These are phyloP conservation scores for Scotopteryx bipunctaria DNA, from an alignment of 2,888 invertebrate species.

Conservation along the genomic window DNA sequence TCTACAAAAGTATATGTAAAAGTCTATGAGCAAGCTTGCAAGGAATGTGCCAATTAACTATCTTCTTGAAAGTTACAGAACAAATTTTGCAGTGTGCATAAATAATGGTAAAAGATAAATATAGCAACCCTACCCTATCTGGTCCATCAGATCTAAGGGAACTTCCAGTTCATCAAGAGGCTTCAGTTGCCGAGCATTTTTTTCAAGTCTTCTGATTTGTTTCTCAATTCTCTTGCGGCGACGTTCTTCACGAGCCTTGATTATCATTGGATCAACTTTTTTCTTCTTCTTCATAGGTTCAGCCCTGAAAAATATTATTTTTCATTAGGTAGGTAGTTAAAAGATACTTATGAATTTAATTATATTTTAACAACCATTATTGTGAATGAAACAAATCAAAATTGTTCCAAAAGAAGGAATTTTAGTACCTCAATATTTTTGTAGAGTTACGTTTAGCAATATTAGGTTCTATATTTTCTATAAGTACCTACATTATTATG, in stretches of 20 bases:
- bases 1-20: too few relatives aligned
- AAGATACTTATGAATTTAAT: too few relatives aligned
- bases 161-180: conserved; percentile 95
- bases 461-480: too few relatives aligned
- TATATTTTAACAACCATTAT: too few relatives aligned
- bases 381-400: too few relatives aligned
- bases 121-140: conserved; percentile 85
- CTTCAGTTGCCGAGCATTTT: conserved; percentile 91
- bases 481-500: too few relatives aligned
- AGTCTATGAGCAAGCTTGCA: too few relatives aligned
- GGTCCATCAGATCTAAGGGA: conserved; percentile 85
- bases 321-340: conserved; percentile 1
- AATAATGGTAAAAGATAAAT: neutral
- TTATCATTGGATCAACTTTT: conserved; percentile 90
- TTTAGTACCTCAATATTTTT: too few relatives aligned
- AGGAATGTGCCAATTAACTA: neutral
- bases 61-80: neutral
- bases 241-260: conserved; percentile 92
- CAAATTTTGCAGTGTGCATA: neutral
- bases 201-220: conserved; percentile 91
- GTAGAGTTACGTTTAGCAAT: too few relatives aligned
- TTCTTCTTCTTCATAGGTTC: conserved; percentile 97
- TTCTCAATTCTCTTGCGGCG: conserved; percentile 93
- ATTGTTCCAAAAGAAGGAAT: too few relatives aligned
- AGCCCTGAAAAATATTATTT: conserved; percentile 85